Base-by-base conservation (phyloP, 1,140 invertebrate genomes). In the Druon quercuslanigerum region DNA sequence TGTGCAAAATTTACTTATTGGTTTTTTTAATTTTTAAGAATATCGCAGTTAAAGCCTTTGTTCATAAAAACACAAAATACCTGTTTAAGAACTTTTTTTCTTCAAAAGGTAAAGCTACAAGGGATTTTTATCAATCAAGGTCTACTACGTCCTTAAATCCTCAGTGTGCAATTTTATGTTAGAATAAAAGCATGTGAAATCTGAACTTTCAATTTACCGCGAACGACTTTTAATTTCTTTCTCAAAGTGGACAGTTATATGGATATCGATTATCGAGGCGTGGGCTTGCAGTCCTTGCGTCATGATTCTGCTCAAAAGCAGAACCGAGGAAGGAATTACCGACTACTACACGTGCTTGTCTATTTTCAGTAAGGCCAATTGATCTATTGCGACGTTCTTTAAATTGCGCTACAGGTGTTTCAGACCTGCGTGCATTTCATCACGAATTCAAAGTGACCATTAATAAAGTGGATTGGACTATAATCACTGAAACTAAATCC, bases 391-490 rank as follows among this genome's bases (percentile, higher is more conserved):
- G 57, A 66, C 57, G 57, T 66, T 66, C 57, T 13, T 9, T 20
- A 57, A 76, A 76, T 57, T 72, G 70, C 57, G 52, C 75, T 76
- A 56, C 70, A 72, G 70, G 70, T 76, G 50, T 50, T 76, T 56
- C 12, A 54, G 13, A 33, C 25, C 25, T 33, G 5, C 25, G 3
- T 33, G 25, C 25, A 33, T 33, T 33, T 33, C 25, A 33, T 33
- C 5, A 33, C 25, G 4, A 33, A 5, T 33, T 33, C 5, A 33
- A 33, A 33, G 25, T 33, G 25, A 33, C 5, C 3, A 5, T 5
- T 33, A 33, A 3, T 33, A 33, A 33, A 33, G 25, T 33, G 0
- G 2, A 33, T 33, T 33, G 5, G 25, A 33, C 25, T 33, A 33
- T 33, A 33, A 33, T 33, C 25, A 33, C 4, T 33, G 5, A 33